A percentile compares a stretch with the other conserved stretches of the same genome.
phyloP scores from a whole-genome alignment of 2,113 vertebrate genomes.

The Grus americana region DNA sequence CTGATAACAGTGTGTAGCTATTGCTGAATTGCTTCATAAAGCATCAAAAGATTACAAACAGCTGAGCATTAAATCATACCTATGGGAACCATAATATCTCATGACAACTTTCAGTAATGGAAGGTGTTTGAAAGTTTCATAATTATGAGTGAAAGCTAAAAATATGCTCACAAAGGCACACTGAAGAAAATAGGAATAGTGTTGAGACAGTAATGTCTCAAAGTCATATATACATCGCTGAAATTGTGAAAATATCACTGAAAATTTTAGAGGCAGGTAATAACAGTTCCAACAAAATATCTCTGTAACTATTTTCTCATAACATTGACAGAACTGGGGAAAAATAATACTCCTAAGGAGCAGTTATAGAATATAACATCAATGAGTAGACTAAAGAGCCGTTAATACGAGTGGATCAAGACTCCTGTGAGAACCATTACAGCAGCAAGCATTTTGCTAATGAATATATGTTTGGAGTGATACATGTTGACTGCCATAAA shows the following conservation, averaged over 20 bases:
- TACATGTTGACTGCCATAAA: not conserved
- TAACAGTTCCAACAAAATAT: not conserved
- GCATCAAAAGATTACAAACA: not conserved
- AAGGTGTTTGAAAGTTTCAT: not conserved
- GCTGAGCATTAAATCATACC: not conserved
- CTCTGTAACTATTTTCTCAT: not conserved
- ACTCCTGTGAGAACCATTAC: not conserved
- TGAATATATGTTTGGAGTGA: not conserved
- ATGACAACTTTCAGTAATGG: not conserved
- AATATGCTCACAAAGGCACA: not conserved
- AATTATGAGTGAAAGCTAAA: slow-evolving; percentile 13
- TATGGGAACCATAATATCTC: not conserved
- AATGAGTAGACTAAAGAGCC: not conserved
- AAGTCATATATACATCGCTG: not conserved
- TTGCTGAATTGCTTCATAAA: not conserved
- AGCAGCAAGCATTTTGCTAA: slow-evolving; percentile 19
- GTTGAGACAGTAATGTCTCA: not conserved
- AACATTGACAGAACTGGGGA: not conserved
- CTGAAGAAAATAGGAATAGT: not conserved
- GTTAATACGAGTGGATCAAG: not conserved
- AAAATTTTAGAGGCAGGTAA: not conserved
- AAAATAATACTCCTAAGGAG: not conserved
- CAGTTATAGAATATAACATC: not conserved
- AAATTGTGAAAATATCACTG: not conserved
- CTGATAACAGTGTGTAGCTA: not conserved